phyloP scores from a whole-genome alignment of 2,113 vertebrate genomes.

The Trematomus loennbergii region DNA sequence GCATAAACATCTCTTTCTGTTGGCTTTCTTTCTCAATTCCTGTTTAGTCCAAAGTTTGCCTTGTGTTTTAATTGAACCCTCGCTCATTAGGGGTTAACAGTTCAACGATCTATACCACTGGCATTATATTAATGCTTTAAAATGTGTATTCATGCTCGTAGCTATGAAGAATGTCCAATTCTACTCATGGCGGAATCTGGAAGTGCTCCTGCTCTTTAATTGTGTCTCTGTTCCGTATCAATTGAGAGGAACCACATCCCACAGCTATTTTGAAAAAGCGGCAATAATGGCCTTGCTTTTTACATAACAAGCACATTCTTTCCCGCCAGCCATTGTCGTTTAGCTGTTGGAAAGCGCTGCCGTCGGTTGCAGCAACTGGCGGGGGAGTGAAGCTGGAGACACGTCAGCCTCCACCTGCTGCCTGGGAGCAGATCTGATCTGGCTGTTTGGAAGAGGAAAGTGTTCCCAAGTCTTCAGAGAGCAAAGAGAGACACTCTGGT shows the following conservation, averaged over 20 bases:
- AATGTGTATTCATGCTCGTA: slow-evolving; percentile 14
- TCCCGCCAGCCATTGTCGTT: slow-evolving; percentile 66
- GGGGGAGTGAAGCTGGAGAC: slow-evolving; percentile 69
- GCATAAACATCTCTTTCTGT: neutral
- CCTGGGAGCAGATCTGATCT: slow-evolving; percentile 75
- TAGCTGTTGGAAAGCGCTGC: slow-evolving; percentile 74
- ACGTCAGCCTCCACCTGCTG: slow-evolving; percentile 60
- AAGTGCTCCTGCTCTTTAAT: slow-evolving; percentile 45
- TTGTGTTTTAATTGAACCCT: neutral
- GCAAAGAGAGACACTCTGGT: slow-evolving; percentile 65
- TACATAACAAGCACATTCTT: slow-evolving; percentile 67
- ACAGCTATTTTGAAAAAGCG: slow-evolving; percentile 67
- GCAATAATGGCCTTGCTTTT: slow-evolving; percentile 40
- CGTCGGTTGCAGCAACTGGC: slow-evolving; percentile 47
- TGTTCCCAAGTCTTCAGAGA: slow-evolving; percentile 68
- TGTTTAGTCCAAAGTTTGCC: neutral
- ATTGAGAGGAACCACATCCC: slow-evolving; percentile 54
- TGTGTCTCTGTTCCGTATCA: slow-evolving; percentile 37
- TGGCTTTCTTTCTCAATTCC: neutral
- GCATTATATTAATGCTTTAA: slow-evolving; percentile 22
- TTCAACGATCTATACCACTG: slow-evolving; percentile 7
- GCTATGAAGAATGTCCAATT: slow-evolving; percentile 28
- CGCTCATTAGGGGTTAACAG: slow-evolving; percentile 1
- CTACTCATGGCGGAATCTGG: slow-evolving; percentile 36
- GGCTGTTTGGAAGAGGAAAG: slow-evolving; percentile 77